Evolutionary conservation across 2,888 invertebrate species (phyloP), one percentile per base, ranked within the genome.

Genomic region (Tetropium fuscum): DNA sequence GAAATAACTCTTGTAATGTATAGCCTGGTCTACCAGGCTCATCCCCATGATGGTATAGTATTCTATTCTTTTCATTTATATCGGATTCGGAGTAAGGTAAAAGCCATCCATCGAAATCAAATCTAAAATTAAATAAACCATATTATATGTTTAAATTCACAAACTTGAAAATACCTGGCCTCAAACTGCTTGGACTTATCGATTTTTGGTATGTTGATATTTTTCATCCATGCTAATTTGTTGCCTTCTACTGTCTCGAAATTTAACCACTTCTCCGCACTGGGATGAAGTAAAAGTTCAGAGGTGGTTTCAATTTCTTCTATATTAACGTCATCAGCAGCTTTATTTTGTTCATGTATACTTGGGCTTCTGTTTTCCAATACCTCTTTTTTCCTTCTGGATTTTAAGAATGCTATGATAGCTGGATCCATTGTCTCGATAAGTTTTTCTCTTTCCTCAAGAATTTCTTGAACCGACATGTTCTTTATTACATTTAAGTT

Each of bases 11-110:
- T 68, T 92, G 92, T 7, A 98, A 79, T 0, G 95, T 90, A 80
- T 97, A 98, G 0, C 97, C 97, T 1, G 97, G 93, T 60, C 95
- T 85, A 61, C 90, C 91, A 4, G 95, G 92, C 79, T 98, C 97
- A 66, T 94, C 92, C 0, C 97, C 97, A 81, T 98, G 98, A 80
- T 97, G 93, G 80, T 95, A 95, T 10, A 98, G 84, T 32, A 88
- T 90, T 18, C 87, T 78, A 63, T 87, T 86, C 43, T 84, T 84
- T 56, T 86, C 85, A 16, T 86, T 82, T 71, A 88, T 87, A 84
- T 87, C 63, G 82, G 82, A 62, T 81, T 89, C 88, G 38, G 87
- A 84, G 70, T 89, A 94, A 0, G 94, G 92, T 49, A 94, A 77
- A 0, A 95, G 81, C 70, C 90, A 87, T 2, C 94, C 94, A 68